Conservation (phyloP, 2,797 vertebrate species). For the Acanthornis magna region DNA sequence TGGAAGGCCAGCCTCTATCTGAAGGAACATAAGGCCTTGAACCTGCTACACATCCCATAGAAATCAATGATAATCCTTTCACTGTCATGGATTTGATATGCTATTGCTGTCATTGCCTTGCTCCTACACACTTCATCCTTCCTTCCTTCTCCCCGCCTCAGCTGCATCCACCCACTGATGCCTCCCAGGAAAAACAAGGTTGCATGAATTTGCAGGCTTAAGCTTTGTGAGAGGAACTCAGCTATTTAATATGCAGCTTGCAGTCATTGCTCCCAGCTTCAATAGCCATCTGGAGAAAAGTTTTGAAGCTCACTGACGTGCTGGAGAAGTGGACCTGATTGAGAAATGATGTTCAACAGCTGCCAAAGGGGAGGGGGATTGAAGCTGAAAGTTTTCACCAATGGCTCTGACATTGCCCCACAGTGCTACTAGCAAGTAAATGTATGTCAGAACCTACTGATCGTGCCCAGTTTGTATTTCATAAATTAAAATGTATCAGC, state of each 20-base stretch:
- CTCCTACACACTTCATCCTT: background rate
- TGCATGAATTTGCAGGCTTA: background rate
- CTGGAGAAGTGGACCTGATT: background rate
- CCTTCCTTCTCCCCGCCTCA: background rate
- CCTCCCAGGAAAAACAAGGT: background rate
- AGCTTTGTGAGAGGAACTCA: background rate
- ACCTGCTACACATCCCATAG: background rate
- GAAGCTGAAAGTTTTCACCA: background rate
- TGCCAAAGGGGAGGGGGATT: background rate
- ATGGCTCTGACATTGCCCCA: background rate
- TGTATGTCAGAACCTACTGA: slow-evolving; percentile 27
- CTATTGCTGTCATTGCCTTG: background rate
- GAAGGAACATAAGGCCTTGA: background rate
- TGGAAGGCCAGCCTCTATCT: background rate
- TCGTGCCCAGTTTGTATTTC: background rate
- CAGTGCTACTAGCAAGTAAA: slow-evolving; percentile 16
- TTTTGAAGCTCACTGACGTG: slow-evolving; percentile 21
- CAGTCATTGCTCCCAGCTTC: background rate
- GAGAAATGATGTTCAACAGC: slow-evolving; percentile 40
- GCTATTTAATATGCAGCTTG: background rate
- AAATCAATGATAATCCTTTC: background rate
- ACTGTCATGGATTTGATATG: background rate
- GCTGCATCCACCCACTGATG: background rate
- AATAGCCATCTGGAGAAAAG: slow-evolving; percentile 43
- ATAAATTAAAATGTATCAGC: slow-evolving; percentile 53